phyloP scores from a whole-genome alignment of 1,140 invertebrate species.

The Scaptomyza hsui region DNA sequence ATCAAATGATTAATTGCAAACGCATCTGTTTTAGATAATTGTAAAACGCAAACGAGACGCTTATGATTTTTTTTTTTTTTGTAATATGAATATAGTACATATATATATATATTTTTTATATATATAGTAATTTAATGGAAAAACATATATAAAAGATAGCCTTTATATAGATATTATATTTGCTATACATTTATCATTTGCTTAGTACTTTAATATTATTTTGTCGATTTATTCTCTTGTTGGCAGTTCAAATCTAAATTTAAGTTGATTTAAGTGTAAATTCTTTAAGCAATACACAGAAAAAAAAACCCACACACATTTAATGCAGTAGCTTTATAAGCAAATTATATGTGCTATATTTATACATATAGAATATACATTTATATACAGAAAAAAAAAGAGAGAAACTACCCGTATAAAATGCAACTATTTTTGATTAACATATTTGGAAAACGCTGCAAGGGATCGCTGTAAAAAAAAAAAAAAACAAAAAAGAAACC shows the following conservation, averaged over 20 bases:
- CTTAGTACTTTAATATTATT: slow-evolving; percentile 39
- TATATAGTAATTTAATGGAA: slow-evolving; percentile 48
- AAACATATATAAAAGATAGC: slow-evolving; percentile 42
- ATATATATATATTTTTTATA: slow-evolving; percentile 38
- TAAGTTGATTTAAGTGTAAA: slow-evolving; percentile 47
- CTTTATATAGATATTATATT: slow-evolving; percentile 49
- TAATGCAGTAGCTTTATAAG: slow-evolving; percentile 68
- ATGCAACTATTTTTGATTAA: slow-evolving; percentile 75
- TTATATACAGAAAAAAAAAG: slow-evolving; percentile 17
- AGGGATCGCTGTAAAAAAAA: slow-evolving; percentile 45
- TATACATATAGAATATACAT: slow-evolving; percentile 42
- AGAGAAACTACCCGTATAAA: slow-evolving; percentile 37
- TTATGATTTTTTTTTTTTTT: slow-evolving; percentile 78
- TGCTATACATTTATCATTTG: slow-evolving; percentile 39
- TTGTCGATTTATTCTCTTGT: slow-evolving; percentile 48
- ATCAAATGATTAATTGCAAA: slow-evolving; percentile 9
- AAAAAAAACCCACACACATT: slow-evolving; percentile 34
- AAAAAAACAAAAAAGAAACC: slow-evolving; percentile 31
- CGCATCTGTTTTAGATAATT: slow-evolving; percentile 35
- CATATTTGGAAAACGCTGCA: slow-evolving; percentile 68
- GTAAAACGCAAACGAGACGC: slow-evolving; percentile 74
- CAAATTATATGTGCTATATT: slow-evolving; percentile 61
- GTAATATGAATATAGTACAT: slow-evolving; percentile 40
- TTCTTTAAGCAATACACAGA: slow-evolving; percentile 61
- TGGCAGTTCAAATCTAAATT: slow-evolving; percentile 62